Evolutionary conservation across 2,797 vertebrate species (phyloP).

Genomic region (Danio choprae): DNA sequence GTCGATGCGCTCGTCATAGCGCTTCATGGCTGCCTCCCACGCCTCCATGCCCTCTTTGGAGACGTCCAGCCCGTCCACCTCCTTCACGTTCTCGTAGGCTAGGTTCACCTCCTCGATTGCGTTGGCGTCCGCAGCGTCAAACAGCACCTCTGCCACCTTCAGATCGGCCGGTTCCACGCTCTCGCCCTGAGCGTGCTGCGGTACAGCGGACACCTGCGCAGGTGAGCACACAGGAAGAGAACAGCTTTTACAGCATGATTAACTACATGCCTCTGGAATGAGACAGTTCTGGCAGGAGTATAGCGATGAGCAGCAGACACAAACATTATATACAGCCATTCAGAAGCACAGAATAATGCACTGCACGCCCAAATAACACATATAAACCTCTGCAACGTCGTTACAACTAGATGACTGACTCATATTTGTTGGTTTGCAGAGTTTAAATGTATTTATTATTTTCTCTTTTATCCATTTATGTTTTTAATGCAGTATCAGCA

Average conservation of each 20-base stretch:
- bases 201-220: constrained; percentile 90
- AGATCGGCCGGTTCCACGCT: constrained; percentile 92
- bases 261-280: too few species aligned
- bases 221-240: not conserved
- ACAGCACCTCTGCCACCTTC: constrained; percentile 95
- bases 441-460: too few species aligned
- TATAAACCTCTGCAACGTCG: too few species aligned
- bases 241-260: not conserved
- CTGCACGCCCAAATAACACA: too few species aligned
- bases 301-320: too few species aligned
- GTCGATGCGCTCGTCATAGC: constrained; percentile 97
- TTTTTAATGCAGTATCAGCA: too few species aligned
- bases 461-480: too few species aligned
- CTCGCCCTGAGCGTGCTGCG: constrained; percentile 93
- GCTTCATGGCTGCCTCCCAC: constrained; percentile 98
- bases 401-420: too few species aligned
- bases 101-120: constrained; percentile 99
- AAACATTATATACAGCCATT: too few species aligned
- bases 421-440: too few species aligned
- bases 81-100: constrained; percentile 98
- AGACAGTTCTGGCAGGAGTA: too few species aligned
- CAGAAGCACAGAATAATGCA: too few species aligned
- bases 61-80: constrained; percentile 96
- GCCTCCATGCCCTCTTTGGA: constrained; percentile 98
- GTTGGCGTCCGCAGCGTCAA: constrained; percentile 96